These are phyloP conservation scores for Callopanchax toddi DNA, from an alignment of 2,113 vertebrate genomes.

Conservation along the genomic window DNA sequence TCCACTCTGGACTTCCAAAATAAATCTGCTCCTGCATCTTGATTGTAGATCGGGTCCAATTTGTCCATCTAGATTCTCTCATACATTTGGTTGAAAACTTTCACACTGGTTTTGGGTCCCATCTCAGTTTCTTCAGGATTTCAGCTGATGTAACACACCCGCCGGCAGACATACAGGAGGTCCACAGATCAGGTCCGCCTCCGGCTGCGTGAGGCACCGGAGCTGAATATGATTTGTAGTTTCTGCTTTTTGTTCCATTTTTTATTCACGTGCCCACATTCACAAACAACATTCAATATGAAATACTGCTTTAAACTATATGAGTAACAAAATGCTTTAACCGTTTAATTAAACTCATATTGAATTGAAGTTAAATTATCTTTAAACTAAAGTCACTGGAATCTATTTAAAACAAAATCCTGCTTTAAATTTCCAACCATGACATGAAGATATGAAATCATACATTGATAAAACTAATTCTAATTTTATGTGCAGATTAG, in stretches of 20 bases:
- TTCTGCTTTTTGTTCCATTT: conserved; percentile 17
- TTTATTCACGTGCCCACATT: conserved; percentile 31
- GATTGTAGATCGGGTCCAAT: conserved; percentile 23
- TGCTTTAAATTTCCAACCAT: neutral
- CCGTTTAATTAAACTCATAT: neutral
- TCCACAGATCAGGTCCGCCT: conserved; percentile 38
- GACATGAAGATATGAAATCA: neutral
- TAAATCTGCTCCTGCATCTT: conserved; percentile 48
- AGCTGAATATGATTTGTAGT: conserved; percentile 54
- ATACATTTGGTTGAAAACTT: conserved; percentile 18
- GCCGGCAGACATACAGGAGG: conserved; percentile 46
- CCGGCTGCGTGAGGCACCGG: conserved; percentile 35
- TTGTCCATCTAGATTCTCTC: conserved; percentile 9
- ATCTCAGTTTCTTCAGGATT: conserved; percentile 14
- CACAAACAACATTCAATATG: conserved; percentile 23
- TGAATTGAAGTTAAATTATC: conserved; percentile 1
- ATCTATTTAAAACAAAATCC: neutral
- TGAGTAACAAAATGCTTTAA: neutral
- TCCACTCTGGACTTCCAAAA: conserved; percentile 48
- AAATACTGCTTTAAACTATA: conserved; percentile 12
- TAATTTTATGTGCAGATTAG: neutral
- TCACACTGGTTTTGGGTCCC: conserved; percentile 18
- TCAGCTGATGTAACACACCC: conserved; percentile 56
- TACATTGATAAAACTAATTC: neutral
- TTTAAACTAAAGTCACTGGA: neutral